phyloP scores from a whole-genome alignment of 1,140 invertebrate genomes.

The Belonocnema kinseyi region DNA sequence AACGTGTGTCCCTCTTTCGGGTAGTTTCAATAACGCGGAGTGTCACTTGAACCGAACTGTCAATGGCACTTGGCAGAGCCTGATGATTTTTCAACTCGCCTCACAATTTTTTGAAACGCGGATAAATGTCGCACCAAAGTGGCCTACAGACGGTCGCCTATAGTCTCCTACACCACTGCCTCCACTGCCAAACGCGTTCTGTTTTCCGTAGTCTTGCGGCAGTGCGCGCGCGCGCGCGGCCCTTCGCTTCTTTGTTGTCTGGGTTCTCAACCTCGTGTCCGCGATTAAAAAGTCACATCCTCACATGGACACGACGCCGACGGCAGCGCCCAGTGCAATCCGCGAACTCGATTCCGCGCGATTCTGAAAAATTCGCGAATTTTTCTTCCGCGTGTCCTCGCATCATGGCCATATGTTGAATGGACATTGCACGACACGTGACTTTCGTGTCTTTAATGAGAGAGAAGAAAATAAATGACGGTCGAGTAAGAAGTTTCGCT shows the following conservation, averaged over 20 bases:
- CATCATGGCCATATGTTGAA: background rate
- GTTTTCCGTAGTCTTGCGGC: conserved; percentile 6
- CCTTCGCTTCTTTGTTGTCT: conserved; percentile 17
- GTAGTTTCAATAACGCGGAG: background rate
- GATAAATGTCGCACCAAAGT: conserved; percentile 32
- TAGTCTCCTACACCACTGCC: conserved; percentile 55
- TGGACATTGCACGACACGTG: background rate
- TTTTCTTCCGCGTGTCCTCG: background rate
- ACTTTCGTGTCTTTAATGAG: background rate
- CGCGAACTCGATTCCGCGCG: conserved; percentile 5
- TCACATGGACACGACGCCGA: background rate
- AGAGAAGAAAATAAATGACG: no score
- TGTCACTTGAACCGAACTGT: background rate
- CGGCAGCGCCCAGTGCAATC: background rate
- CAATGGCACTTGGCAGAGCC: background rate
- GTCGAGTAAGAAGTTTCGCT: no score
- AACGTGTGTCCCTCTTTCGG: conserved; percentile 36
- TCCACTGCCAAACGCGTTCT: conserved; percentile 53
- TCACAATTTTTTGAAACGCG: background rate
- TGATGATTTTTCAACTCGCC: background rate
- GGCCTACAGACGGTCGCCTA: conserved; percentile 52
- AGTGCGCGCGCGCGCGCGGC: conserved; percentile 24
- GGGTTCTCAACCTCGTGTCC: conserved; percentile 1
- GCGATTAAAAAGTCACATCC: background rate
- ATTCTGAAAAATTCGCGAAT: background rate